Evolutionary conservation across 1,140 invertebrate species (phyloP).

Genomic region (Pseudomyrmex gracilis): DNA sequence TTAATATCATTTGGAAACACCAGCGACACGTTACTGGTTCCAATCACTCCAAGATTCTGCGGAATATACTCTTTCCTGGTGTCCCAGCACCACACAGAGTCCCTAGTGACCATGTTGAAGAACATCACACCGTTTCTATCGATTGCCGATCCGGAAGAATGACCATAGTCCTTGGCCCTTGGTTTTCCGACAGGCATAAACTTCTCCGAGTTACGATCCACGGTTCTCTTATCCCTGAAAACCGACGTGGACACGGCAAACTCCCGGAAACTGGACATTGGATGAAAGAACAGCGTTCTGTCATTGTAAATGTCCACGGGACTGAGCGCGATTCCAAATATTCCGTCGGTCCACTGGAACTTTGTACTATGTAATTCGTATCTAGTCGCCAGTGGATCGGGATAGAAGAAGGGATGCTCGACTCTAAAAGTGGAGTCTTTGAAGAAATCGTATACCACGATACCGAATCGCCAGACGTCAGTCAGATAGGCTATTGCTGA

Average conservation of each 20-base stretch:
- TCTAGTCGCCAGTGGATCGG: slow-evolving; percentile 90
- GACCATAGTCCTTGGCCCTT: slow-evolving; percentile 88
- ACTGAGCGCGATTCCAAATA: slow-evolving; percentile 91
- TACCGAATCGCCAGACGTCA: slow-evolving; percentile 92
- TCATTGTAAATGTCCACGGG: slow-evolving; percentile 87
- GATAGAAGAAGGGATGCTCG: slow-evolving; percentile 91
- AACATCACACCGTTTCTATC: slow-evolving; percentile 91
- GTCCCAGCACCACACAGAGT: slow-evolving; percentile 93
- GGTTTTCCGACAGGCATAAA: slow-evolving; percentile 88
- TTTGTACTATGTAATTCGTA: slow-evolving; percentile 89
- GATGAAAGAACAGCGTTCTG: slow-evolving; percentile 90
- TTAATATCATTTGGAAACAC: slow-evolving; percentile 93
- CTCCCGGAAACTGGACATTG: slow-evolving; percentile 92
- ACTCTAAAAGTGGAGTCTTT: slow-evolving; percentile 90
- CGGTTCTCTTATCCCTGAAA: slow-evolving; percentile 86
- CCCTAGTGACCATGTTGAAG: slow-evolving; percentile 90
- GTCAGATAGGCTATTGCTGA: slow-evolving; percentile 89
- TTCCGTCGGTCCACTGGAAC: slow-evolving; percentile 93
- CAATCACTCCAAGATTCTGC: slow-evolving; percentile 88
- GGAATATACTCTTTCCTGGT: slow-evolving; percentile 89
- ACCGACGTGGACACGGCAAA: slow-evolving; percentile 90
- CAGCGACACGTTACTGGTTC: slow-evolving; percentile 87
- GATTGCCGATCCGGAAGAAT: slow-evolving; percentile 90
- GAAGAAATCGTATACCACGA: slow-evolving; percentile 89
- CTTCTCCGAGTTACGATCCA: slow-evolving; percentile 85